phyloP scores from a whole-genome alignment of 2,888 invertebrate species.

The Lymantria dispar region DNA sequence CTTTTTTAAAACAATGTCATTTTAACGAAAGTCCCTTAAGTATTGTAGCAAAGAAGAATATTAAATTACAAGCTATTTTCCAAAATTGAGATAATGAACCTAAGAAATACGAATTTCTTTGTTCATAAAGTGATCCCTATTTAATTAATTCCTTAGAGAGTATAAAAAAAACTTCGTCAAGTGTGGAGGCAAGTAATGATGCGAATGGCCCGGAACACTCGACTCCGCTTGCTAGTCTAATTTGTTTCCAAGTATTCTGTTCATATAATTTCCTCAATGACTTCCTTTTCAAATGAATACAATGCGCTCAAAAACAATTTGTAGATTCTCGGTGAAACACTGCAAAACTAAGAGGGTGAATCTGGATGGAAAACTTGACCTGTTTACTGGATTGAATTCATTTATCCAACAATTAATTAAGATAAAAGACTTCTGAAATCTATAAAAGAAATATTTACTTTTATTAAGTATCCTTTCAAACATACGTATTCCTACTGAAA shows the following conservation, averaged over 20 bases:
- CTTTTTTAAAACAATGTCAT: slow-evolving; percentile 24
- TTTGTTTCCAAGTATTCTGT: slow-evolving; percentile 59
- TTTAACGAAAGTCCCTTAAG: slow-evolving; percentile 32
- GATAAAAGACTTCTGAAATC: slow-evolving; percentile 31
- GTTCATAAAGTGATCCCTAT: slow-evolving; percentile 52
- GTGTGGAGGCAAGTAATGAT: slow-evolving; percentile 53
- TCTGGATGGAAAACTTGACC: slow-evolving; percentile 34
- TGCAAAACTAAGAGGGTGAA: slow-evolving; percentile 21
- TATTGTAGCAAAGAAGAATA: slow-evolving; percentile 30
- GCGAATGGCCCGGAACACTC: slow-evolving; percentile 41
- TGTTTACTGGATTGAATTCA: slow-evolving; percentile 38
- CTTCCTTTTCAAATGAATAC: slow-evolving; percentile 57
- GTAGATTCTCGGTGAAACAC: slow-evolving; percentile 10
- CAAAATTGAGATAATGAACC: slow-evolving; percentile 47
- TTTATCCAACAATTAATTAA: slow-evolving; percentile 41
- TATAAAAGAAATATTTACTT: slow-evolving; percentile 6
- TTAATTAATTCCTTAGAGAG: slow-evolving; percentile 60
- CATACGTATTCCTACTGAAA: slow-evolving; percentile 18
- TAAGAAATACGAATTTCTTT: slow-evolving; percentile 49
- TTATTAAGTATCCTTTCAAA: slow-evolving; percentile 14
- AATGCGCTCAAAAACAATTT: slow-evolving; percentile 41
- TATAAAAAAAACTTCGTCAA: slow-evolving; percentile 53
- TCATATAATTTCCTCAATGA: slow-evolving; percentile 52
- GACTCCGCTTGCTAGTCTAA: slow-evolving; percentile 50
- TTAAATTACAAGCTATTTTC: slow-evolving; percentile 36